Evolutionary conservation across 2,888 invertebrate genomes (phyloP).

Genomic region (Pseudococcus viburni): DNA sequence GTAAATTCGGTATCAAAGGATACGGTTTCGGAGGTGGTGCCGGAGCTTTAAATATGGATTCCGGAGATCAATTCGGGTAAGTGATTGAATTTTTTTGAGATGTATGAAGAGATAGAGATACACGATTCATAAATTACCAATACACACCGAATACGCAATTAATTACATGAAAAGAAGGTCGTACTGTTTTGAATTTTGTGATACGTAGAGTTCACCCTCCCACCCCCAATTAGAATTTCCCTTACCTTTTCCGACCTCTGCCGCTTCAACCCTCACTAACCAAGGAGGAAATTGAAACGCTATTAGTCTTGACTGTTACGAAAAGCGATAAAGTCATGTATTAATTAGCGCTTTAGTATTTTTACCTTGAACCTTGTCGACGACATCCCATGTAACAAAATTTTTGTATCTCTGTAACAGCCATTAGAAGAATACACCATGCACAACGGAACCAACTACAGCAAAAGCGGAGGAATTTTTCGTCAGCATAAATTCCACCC

Average conservation of each 20-base stretch:
- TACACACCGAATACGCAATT: not conserved
- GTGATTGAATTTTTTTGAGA: slow-evolving; percentile 71
- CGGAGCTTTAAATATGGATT: slow-evolving; percentile 96
- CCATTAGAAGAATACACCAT: slow-evolving; percentile 62
- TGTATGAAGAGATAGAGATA: not conserved
- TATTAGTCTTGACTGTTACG: slow-evolving; percentile 22
- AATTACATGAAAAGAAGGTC: not conserved
- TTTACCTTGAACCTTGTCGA: slow-evolving; percentile 2
- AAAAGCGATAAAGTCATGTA: slow-evolving; percentile 25
- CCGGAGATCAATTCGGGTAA: slow-evolving; percentile 93
- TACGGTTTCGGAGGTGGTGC: slow-evolving; percentile 99
- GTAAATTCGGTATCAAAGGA: slow-evolving; percentile 98
- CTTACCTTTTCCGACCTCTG: not conserved
- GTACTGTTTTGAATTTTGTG: not conserved
- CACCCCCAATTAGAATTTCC: not conserved
- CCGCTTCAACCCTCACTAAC: slow-evolving; percentile 23
- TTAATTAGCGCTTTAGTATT: slow-evolving; percentile 50
- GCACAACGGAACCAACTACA: slow-evolving; percentile 60
- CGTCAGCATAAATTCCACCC: slow-evolving; percentile 65
- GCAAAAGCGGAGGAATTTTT: slow-evolving; percentile 66
- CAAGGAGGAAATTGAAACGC: slow-evolving; percentile 43
- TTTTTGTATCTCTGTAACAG: slow-evolving; percentile 63
- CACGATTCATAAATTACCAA: slow-evolving; percentile 28
- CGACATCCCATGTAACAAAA: slow-evolving; percentile 58
- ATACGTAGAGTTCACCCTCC: not conserved